These are phyloP conservation scores for Scelioninae gen. 2 DNA, from an alignment of 2,888 invertebrate species.

Conservation along the genomic window DNA sequence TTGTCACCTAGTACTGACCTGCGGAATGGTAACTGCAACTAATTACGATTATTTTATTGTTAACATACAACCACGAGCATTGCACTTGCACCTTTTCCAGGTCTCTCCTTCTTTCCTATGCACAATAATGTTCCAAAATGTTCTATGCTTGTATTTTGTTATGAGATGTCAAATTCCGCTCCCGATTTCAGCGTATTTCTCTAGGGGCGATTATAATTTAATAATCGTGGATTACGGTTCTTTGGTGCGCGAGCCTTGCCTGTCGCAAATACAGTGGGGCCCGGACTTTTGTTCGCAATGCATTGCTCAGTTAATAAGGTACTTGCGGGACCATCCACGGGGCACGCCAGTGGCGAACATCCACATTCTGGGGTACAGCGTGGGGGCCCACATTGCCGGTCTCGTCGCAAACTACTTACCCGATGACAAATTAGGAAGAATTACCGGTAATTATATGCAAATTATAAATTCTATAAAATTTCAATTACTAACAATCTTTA, in stretches of 20 bases:
- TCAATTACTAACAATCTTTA: slow-evolving; percentile 10
- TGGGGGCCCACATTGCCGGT: slow-evolving; percentile 91
- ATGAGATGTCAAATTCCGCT: slow-evolving; percentile 37
- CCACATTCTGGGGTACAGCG: slow-evolving; percentile 91
- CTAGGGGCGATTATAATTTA: slow-evolving; percentile 87
- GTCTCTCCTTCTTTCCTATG: too few species aligned
- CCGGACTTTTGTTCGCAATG: slow-evolving; percentile 80
- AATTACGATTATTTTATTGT: too few species aligned
- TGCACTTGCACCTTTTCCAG: too few species aligned
- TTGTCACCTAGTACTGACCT: slow-evolving; percentile 90
- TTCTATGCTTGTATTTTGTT: too few species aligned
- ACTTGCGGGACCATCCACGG: slow-evolving; percentile 86
- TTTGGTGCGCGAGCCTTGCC: slow-evolving; percentile 88
- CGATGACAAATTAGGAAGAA: slow-evolving; percentile 87
- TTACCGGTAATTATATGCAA: slow-evolving; percentile 79
- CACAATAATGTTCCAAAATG: too few species aligned
- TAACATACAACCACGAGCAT: too few species aligned
- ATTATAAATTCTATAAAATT: background rate
- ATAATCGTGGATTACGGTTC: slow-evolving; percentile 90
- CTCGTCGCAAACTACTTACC: slow-evolving; percentile 86
- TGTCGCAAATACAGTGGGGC: slow-evolving; percentile 81
- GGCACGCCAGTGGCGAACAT: slow-evolving; percentile 84
- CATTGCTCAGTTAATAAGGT: slow-evolving; percentile 87
- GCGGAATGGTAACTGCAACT: slow-evolving; percentile 80
- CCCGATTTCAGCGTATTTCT: slow-evolving; percentile 82